phyloP scores from a whole-genome alignment of 1,140 invertebrate species.

The Tetragnatha versicolor region DNA sequence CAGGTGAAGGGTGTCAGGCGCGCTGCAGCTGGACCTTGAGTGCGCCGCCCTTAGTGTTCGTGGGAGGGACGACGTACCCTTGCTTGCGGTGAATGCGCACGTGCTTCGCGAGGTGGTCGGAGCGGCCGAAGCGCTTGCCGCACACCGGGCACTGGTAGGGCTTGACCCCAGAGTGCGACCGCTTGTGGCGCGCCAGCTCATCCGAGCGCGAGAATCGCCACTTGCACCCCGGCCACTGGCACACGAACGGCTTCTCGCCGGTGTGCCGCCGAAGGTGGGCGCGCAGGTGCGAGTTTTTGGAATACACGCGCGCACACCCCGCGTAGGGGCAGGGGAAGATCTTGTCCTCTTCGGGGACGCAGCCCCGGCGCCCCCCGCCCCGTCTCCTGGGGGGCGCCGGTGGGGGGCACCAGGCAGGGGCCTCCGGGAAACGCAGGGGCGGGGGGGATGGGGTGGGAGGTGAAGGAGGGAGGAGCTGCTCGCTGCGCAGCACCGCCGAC shows the following conservation, averaged over 20 bases:
- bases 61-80: conserved; percentile 43
- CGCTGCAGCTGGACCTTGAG: conserved; percentile 46
- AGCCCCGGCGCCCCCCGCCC: conserved; percentile 2
- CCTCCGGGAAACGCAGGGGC: background rate
- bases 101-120: conserved; percentile 90
- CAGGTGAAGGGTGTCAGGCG: background rate
- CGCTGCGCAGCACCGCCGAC: background rate
- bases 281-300: conserved; percentile 92
- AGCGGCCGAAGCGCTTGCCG: conserved; percentile 84
- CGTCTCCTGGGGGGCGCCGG: background rate
- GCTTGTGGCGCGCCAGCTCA: conserved; percentile 82
- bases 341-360: conserved; percentile 63
- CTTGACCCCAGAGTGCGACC: conserved; percentile 84
- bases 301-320: conserved; percentile 76
- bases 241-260: conserved; percentile 92
- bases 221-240: conserved; percentile 88
- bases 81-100: conserved; percentile 76
- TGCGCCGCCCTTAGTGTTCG: background rate
- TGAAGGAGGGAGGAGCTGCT: background rate
- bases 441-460: conserved; percentile 9
- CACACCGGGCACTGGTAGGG: conserved; percentile 86
- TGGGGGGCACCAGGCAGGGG: background rate
- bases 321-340: conserved; percentile 73
- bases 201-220: conserved; percentile 95
- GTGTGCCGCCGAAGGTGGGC: conserved; percentile 91